Percentiles rank a stretch among this genome's conserved stretches.
Conservation (phyloP, 2,888 invertebrate genomes). For the Phragmatobia fuliginosa region DNA sequence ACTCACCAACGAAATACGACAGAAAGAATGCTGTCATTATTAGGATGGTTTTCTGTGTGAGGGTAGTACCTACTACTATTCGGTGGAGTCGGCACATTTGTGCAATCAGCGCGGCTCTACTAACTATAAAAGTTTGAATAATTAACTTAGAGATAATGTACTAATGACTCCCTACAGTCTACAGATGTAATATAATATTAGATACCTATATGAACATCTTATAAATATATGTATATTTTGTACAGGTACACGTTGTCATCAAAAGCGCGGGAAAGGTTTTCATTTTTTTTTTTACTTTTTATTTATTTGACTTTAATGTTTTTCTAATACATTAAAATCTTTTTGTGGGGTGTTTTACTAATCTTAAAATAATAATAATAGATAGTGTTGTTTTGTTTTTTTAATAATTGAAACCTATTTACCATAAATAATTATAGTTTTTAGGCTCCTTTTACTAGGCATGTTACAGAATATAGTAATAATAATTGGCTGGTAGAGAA, state of each 20-base stretch:
- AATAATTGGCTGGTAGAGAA: too few relatives aligned
- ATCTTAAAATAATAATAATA: not conserved
- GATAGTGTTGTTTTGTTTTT: not conserved
- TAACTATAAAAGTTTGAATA: too few relatives aligned
- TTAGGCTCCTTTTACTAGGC: not conserved
- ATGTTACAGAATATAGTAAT: too few relatives aligned
- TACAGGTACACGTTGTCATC: constrained; percentile 68
- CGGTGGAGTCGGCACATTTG: too few relatives aligned
- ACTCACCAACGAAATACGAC: too few relatives aligned
- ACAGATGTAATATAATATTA: too few relatives aligned
- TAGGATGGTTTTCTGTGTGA: too few relatives aligned
- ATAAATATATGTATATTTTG: constrained; percentile 45
- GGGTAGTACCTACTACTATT: too few relatives aligned
- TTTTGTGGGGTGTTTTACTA: constrained; percentile 8
- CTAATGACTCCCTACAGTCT: too few relatives aligned
- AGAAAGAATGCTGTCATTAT: too few relatives aligned
- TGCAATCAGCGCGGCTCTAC: too few relatives aligned
- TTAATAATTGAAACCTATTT: not conserved
- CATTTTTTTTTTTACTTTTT: constrained; percentile 22
- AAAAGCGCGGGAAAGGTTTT: constrained; percentile 62
- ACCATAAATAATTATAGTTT: not conserved
- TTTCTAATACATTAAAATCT: constrained; percentile 10
- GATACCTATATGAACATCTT: not conserved
- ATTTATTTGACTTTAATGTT: constrained; percentile 25
- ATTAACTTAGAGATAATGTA: too few relatives aligned